Base-by-base conservation (phyloP, 2,113 vertebrate genomes). In the Alces alces region DNA sequence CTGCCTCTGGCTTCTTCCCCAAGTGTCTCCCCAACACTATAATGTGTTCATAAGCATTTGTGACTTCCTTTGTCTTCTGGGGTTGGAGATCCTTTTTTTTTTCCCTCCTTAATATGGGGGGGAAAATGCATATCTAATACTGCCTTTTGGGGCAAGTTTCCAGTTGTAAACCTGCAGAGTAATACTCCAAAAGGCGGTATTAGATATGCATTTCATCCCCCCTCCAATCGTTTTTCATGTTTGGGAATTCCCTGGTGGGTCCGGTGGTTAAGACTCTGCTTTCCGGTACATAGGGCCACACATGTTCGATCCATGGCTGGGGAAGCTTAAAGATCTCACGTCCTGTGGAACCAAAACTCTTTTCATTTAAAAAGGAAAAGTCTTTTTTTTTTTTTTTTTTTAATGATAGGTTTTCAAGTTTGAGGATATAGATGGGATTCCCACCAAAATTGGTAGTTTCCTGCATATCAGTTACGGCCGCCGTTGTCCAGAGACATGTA, bases 31-130 rank as follows among this genome's bases (percentile, higher is more conserved):
- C 78, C 4, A 23, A 3, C 1, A 0, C 54, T 21, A 39, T 27
- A 8, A 17, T 4, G 17, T 33, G 25, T 33, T 66, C 50, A 0
- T 55, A 17, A 11, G 61, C 7, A 39, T 27, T 33, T 16, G 0
- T 5, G 50, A 12, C 27, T 57, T 6, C 13, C 45, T 84, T 25
- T 23, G 19, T 33, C 27, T 55, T 50, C 52, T 2, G 1, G 0
- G 19, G 50, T 11, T 11, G 7, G 39, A 13, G 6, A 19, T 23
- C 5, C 1, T 27, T 47, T 57, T 33, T 50, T 36, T 52, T 60
- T 39, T 1, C 1, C 3, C 17, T 15, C 5, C 10, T 10, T 7
- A 1, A 1, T 12, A 28, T 36, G 1, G 47, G 47, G 3, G 3
- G 47, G 47, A 2, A 1, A 50, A 50, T 50, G 47, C 12, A 13